These are phyloP conservation scores for Amblyjoppa fuscipennis DNA, from an alignment of 2,888 invertebrate species.

Conservation along the genomic window DNA sequence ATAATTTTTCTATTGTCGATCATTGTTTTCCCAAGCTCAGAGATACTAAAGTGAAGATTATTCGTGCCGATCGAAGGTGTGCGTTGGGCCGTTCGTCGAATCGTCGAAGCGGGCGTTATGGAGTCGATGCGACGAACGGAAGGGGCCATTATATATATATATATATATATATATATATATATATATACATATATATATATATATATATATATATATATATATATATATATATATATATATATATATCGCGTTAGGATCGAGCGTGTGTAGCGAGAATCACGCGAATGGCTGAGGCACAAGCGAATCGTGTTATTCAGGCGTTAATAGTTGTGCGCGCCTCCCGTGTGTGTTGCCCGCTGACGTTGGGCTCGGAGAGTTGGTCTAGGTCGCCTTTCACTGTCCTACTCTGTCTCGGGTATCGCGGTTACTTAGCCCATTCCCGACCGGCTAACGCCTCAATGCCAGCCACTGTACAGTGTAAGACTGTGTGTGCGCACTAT, in stretches of 20 bases:
- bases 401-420: slow-evolving; percentile 76
- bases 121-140: background rate
- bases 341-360: slow-evolving; percentile 30
- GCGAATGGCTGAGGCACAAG: background rate
- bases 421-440: slow-evolving; percentile 77
- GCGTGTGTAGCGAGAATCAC: background rate
- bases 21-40: background rate
- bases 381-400: slow-evolving; percentile 84
- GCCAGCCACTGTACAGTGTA: slow-evolving; percentile 72
- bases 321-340: slow-evolving; percentile 13
- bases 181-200: background rate
- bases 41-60: background rate
- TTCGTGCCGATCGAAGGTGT: background rate
- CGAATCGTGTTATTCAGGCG: slow-evolving; percentile 30
- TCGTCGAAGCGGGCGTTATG: background rate
- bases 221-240: background rate
- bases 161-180: background rate
- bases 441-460: slow-evolving; percentile 76
- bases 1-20: background rate
- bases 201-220: background rate
- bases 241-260: background rate
- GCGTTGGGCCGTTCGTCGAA: background rate
- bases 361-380: slow-evolving; percentile 76
- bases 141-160: background rate
- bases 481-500: background rate